These are phyloP conservation scores for Heliconius congener DNA, from an alignment of 1,140 invertebrate genomes.

Conservation along the genomic window DNA sequence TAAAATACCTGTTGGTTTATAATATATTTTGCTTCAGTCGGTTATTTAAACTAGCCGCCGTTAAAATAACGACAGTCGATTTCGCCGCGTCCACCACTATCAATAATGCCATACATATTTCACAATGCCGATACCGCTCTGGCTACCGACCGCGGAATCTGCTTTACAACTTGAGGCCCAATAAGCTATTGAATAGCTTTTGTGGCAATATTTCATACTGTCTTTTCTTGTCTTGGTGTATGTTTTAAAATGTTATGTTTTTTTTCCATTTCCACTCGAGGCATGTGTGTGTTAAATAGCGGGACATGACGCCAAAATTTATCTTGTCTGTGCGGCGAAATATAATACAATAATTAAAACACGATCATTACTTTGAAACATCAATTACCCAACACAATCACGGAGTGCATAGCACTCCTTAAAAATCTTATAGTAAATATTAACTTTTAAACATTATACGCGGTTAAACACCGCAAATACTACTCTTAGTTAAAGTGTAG, in stretches of 20 bases:
- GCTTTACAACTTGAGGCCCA: conserved; percentile 13
- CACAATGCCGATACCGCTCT: conserved; percentile 32
- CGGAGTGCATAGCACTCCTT: too few species aligned
- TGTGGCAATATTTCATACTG: background rate
- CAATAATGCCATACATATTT: conserved; percentile 32
- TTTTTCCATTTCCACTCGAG: too few species aligned
- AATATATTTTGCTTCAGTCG: background rate
- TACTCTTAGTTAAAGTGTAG: too few species aligned
- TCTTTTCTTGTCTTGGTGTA: background rate
- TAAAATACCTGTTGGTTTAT: background rate
- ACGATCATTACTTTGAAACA: too few species aligned
- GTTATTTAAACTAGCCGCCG: background rate
- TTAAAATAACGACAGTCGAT: conserved; percentile 23
- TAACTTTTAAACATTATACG: too few species aligned
- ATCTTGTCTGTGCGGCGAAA: too few species aligned
- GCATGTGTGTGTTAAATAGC: too few species aligned
- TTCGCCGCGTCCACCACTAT: conserved; percentile 28
- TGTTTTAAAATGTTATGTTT: background rate
- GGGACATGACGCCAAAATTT: too few species aligned
- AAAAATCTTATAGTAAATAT: too few species aligned
- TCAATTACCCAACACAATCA: too few species aligned
- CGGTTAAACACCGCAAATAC: too few species aligned
- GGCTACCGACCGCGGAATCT: conserved; percentile 21
- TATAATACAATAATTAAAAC: too few species aligned
- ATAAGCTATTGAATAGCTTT: background rate